Conservation (phyloP, 2,113 vertebrate genomes). For the Ptyas mucosa region DNA sequence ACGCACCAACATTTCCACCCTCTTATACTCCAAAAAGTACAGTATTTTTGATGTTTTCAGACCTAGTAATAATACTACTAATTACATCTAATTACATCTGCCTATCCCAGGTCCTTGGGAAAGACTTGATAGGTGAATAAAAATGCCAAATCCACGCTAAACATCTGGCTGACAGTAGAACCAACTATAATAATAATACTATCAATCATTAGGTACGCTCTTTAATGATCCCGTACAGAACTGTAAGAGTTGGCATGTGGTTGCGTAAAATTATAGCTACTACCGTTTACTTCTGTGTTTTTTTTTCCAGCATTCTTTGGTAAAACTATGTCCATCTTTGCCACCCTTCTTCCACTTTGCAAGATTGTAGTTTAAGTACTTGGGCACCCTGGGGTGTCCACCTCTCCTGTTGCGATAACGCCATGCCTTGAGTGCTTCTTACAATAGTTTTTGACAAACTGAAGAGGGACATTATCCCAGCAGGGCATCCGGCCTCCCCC, state of each 20-base stretch:
- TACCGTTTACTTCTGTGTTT: slow-evolving; percentile 20
- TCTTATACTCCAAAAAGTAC: too few species aligned
- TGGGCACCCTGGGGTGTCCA: slow-evolving; percentile 4
- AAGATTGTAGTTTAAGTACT: slow-evolving; percentile 40
- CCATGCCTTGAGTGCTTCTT: slow-evolving; percentile 42
- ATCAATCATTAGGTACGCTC: slow-evolving; percentile 14
- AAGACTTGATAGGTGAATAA: not conserved
- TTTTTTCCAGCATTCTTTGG: slow-evolving; percentile 23
- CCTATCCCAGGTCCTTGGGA: not conserved
- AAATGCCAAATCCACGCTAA: not conserved
- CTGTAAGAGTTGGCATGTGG: slow-evolving; percentile 18
- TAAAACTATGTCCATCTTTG: slow-evolving; percentile 32
- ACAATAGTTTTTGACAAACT: slow-evolving; percentile 52
- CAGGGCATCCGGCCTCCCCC: slow-evolving; percentile 55
- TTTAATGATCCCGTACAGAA: not conserved
- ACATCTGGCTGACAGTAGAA: not conserved
- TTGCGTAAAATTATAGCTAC: not conserved
- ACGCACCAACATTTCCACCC: too few species aligned
- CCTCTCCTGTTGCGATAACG: slow-evolving; percentile 35
- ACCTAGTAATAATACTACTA: not conserved
- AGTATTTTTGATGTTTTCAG: not conserved
- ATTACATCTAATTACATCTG: not conserved
- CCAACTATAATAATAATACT: not conserved
- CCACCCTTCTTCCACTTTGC: slow-evolving; percentile 27
- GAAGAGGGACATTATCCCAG: slow-evolving; percentile 65